phyloP scores from a whole-genome alignment of 1,140 invertebrate genomes.

The Hycleus cichorii region DNA sequence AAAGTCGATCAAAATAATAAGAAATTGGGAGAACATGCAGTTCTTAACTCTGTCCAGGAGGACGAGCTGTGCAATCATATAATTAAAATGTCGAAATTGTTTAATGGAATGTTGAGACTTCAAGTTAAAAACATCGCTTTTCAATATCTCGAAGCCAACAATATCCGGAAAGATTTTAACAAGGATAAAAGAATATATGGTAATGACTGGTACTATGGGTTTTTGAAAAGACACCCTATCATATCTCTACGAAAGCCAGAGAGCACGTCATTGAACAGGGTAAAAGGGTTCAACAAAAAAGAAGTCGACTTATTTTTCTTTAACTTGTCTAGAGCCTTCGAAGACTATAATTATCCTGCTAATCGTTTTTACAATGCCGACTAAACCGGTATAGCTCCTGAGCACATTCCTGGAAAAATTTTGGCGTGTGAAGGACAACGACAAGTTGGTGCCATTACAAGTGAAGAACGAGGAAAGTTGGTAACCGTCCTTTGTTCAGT shows the following conservation, averaged over 20 bases:
- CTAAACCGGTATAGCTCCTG: slow-evolving; percentile 42
- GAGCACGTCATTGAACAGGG: background rate
- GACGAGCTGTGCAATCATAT: too few species aligned
- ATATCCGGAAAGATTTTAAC: background rate
- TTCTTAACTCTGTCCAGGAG: too few species aligned
- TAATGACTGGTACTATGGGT: background rate
- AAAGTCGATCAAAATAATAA: too few species aligned
- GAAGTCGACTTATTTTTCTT: background rate
- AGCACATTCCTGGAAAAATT: slow-evolving; percentile 38
- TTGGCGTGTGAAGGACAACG: slow-evolving; percentile 39
- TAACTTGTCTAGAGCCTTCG: slow-evolving; percentile 5
- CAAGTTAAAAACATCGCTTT: too few species aligned
- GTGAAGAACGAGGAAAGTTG: slow-evolving; percentile 33
- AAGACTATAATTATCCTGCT: slow-evolving; percentile 28
- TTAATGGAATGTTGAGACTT: too few species aligned
- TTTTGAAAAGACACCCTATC: slow-evolving; percentile 2
- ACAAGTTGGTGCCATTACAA: slow-evolving; percentile 38
- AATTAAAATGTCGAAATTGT: too few species aligned
- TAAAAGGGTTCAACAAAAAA: background rate
- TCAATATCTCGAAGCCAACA: background rate
- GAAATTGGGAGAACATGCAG: too few species aligned
- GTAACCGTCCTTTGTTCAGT: slow-evolving; percentile 36
- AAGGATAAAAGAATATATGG: background rate
- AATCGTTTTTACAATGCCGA: slow-evolving; percentile 42
- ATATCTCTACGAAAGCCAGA: slow-evolving; percentile 1